A percentile compares a stretch with the other conserved stretches of the same genome.
Conservation (phyloP, 2,888 invertebrate species). For the Macropis europaea region DNA sequence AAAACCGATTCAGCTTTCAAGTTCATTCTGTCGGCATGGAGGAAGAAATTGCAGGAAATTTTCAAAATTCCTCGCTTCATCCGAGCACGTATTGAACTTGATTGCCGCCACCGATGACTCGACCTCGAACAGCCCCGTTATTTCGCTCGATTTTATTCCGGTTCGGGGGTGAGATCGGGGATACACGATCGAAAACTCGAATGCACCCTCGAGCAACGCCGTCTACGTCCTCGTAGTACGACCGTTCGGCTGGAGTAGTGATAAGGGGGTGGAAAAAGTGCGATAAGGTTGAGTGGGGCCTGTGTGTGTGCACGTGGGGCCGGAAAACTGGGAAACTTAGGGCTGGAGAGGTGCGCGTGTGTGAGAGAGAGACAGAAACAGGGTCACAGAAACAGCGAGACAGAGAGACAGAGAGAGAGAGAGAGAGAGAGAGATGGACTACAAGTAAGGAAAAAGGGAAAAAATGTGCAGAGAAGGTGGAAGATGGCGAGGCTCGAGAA, state of each 20-base stretch:
- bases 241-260: not conserved
- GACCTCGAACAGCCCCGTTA: constrained; percentile 17
- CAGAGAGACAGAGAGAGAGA: constrained; percentile 2
- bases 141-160: constrained; percentile 23
- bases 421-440: no score
- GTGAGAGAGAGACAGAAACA: not conserved
- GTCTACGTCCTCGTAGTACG: constrained; percentile 18
- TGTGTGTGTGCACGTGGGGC: not conserved
- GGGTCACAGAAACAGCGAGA: constrained; percentile 11
- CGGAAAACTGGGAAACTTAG: not conserved
- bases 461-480: no score
- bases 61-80: no score
- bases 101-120: not conserved
- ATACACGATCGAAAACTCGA: constrained; percentile 33
- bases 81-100: constrained; percentile 8
- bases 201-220: not conserved
- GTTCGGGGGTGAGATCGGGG: constrained; percentile 12
- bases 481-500: no score
- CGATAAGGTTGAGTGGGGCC: constrained; percentile 4
- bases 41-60: no score
- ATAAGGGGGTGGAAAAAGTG: not conserved
- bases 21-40: no score
- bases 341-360: not conserved
- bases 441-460: no score
- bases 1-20: no score